Conservation (phyloP, 2,888 invertebrate genomes). For the Dasysyrphus albostriatus region DNA sequence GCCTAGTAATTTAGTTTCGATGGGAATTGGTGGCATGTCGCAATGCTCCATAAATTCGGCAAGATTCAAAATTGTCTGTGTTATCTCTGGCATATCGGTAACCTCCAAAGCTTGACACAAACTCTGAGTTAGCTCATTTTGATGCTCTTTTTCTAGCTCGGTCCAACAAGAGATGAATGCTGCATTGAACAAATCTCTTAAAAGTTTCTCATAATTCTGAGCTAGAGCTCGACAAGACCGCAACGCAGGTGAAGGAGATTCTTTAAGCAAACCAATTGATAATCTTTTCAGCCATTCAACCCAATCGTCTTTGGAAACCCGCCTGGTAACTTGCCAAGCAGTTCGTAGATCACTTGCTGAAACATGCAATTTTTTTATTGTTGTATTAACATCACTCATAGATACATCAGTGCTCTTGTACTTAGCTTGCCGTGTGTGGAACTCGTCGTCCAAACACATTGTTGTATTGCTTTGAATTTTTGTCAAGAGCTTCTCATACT, state of each 20-base stretch:
- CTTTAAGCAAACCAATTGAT: conserved; percentile 96
- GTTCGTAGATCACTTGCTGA: conserved; percentile 93
- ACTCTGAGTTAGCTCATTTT: conserved; percentile 93
- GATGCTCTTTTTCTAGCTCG: conserved; percentile 90
- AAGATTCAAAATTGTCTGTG: conserved; percentile 97
- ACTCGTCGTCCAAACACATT: conserved; percentile 90
- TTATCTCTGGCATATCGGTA: conserved; percentile 97
- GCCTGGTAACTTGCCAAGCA: conserved; percentile 95
- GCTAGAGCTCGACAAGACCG: conserved; percentile 96
- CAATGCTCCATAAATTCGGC: conserved; percentile 99
- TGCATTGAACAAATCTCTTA: conserved; percentile 98
- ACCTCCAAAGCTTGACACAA: conserved; percentile 95
- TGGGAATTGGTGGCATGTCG: conserved; percentile 96
- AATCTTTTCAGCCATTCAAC: conserved; percentile 97
- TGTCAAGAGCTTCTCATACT: conserved; percentile 91
- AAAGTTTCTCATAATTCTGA: conserved; percentile 97
- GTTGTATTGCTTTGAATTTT: conserved; percentile 90
- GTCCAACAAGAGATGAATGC: conserved; percentile 99
- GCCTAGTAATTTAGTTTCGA: conserved; percentile 94
- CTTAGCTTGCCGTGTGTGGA: conserved; percentile 87
- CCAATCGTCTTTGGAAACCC: conserved; percentile 99
- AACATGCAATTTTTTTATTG: conserved; percentile 92
- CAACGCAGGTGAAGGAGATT: conserved; percentile 97
- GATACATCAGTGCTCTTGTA: conserved; percentile 90
- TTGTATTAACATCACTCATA: conserved; percentile 87